phyloP scores from a whole-genome alignment of 2,113 vertebrate species.

The Acanthisitta chloris region DNA sequence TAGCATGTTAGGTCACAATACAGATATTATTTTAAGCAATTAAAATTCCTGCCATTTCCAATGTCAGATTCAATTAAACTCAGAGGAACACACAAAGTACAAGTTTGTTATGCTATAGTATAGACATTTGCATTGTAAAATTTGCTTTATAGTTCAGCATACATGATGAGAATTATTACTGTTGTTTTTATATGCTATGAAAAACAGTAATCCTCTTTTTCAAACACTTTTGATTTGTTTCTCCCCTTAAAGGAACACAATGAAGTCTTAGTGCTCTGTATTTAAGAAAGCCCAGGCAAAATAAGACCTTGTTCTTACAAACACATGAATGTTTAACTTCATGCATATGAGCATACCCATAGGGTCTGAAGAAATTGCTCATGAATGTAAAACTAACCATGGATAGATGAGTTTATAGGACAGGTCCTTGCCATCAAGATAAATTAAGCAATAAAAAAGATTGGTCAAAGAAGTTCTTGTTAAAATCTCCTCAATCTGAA shows the following conservation, averaged over 20 bases:
- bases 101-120: background rate
- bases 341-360: background rate
- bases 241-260: constrained; percentile 4
- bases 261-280: background rate
- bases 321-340: background rate
- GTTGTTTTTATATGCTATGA: background rate
- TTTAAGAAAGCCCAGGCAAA: background rate
- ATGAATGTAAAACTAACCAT: background rate
- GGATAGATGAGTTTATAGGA: background rate
- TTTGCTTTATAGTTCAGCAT: constrained; percentile 1
- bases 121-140: constrained; percentile 27
- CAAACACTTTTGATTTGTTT: constrained; percentile 39
- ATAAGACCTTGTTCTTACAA: background rate
- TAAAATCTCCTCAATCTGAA: background rate
- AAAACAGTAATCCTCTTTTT: constrained; percentile 33
- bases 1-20: background rate
- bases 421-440: background rate
- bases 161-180: constrained; percentile 6
- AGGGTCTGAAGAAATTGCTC: background rate
- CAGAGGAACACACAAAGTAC: background rate
- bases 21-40: constrained; percentile 40
- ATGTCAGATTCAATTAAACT: constrained; percentile 37
- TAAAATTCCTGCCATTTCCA: constrained; percentile 40
- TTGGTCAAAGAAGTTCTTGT: background rate
- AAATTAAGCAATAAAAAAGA: background rate